Conservation (phyloP, 2,797 vertebrate genomes). For the Pipistrellus kuhlii region DNA sequence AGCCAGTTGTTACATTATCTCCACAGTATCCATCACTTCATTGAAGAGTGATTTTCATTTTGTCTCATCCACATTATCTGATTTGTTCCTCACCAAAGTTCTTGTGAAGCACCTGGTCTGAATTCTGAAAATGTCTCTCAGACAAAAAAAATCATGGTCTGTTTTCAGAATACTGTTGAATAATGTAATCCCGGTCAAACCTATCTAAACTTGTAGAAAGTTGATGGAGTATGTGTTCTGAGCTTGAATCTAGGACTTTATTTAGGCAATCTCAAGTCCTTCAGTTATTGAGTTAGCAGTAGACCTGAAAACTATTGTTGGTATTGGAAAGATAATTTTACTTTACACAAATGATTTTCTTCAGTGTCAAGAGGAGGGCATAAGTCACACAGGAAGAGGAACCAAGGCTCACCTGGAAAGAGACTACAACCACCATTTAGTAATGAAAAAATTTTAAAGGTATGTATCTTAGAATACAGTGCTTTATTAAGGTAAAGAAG, state of each 20-base stretch:
- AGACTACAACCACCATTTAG: not conserved
- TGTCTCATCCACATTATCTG: not conserved
- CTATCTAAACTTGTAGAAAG: not conserved
- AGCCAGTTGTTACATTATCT: not conserved
- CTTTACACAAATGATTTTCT: not conserved
- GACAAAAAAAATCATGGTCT: not conserved
- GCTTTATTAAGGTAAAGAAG: not conserved
- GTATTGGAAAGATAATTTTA: conserved; percentile 40
- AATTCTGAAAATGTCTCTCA: conserved; percentile 28
- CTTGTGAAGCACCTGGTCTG: not conserved
- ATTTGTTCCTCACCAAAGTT: conserved; percentile 27
- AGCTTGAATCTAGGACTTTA: not conserved
- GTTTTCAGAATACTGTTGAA: not conserved
- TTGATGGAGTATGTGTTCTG: not conserved
- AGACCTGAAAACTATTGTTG: not conserved
- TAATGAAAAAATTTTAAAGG: conserved; percentile 12
- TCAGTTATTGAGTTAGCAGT: not conserved
- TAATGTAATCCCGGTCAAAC: conserved; percentile 2
- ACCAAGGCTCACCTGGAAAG: not conserved
- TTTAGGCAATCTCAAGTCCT: not conserved
- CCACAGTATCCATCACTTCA: not conserved
- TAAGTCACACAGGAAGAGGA: not conserved
- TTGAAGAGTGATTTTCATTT: not conserved
- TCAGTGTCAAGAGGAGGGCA: not conserved
- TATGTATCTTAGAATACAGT: not conserved